These are phyloP conservation scores for Lethocerus indicus DNA, from an alignment of 1,140 invertebrate genomes.

Conservation along the genomic window DNA sequence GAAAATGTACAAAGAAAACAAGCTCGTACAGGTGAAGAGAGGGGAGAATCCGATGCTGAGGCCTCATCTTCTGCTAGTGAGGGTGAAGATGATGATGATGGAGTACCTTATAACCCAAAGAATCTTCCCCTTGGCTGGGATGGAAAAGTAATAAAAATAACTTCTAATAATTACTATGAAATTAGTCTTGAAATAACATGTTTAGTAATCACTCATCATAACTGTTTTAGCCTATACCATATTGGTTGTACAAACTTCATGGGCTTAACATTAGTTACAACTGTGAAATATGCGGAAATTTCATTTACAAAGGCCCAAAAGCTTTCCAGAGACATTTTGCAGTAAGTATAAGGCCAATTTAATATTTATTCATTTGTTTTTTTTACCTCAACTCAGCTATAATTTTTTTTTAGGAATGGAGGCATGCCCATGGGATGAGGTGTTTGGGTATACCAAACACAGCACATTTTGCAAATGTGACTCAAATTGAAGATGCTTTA, in stretches of 20 bases:
- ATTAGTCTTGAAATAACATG: no score
- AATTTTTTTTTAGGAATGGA: constrained; percentile 62
- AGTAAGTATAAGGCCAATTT: constrained; percentile 25
- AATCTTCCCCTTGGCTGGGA: constrained; percentile 99
- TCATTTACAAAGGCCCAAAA: constrained; percentile 97
- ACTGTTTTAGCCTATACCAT: constrained; percentile 72
- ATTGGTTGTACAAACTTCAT: constrained; percentile 99
- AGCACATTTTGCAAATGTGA: constrained; percentile 99
- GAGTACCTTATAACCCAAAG: constrained; percentile 98
- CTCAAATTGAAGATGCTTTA: constrained; percentile 95
- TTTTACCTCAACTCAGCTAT: background rate
- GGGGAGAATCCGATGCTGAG: constrained; percentile 84
- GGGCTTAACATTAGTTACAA: constrained; percentile 98
- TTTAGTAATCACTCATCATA: constrained; percentile 12
- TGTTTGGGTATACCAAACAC: constrained; percentile 99
- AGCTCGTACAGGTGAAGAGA: constrained; percentile 86
- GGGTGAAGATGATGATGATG: constrained; percentile 80
- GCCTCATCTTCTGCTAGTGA: constrained; percentile 70
- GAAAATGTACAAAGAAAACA: constrained; percentile 98
- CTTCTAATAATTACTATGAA: no score
- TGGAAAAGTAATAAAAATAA: constrained; percentile 59
- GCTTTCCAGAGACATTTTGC: constrained; percentile 99
- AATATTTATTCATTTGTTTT: constrained; percentile 10
- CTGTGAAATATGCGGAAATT: constrained; percentile 99
- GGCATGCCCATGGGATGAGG: constrained; percentile 98